Conservation (phyloP, 1,140 invertebrate genomes). For the Brachystomella parvula region DNA sequence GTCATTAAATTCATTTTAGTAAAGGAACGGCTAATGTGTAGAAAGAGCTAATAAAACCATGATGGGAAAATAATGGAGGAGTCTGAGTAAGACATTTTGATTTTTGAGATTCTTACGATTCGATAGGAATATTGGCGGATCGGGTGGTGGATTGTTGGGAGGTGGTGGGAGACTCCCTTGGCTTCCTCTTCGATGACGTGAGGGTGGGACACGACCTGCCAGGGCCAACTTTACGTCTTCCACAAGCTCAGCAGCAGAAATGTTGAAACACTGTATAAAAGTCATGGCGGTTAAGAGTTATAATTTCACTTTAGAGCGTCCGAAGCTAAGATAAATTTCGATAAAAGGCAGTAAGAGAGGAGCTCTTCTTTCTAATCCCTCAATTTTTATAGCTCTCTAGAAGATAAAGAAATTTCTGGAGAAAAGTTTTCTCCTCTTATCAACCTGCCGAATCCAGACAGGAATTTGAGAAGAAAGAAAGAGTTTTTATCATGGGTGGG, state of each 20-base stretch:
- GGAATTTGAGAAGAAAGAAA: conserved; percentile 9
- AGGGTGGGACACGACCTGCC: conserved; percentile 58
- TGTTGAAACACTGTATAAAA: conserved; percentile 61
- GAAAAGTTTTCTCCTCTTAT: neutral
- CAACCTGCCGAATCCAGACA: conserved; percentile 6
- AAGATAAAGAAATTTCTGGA: neutral
- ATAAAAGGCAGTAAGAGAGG: too few relatives aligned
- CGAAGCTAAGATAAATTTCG: too few relatives aligned
- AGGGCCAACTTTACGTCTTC: conserved; percentile 75
- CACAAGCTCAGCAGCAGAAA: conserved; percentile 75
- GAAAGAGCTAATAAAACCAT: too few relatives aligned
- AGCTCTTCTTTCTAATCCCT: too few relatives aligned
- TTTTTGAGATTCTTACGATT: neutral
- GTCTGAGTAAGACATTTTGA: neutral
- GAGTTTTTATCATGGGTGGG: too few relatives aligned
- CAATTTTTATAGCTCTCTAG: conserved; percentile 1
- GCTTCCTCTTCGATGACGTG: conserved; percentile 33
- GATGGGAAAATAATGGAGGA: too few relatives aligned
- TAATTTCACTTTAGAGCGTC: neutral
- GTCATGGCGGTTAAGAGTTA: neutral
- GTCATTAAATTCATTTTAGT: too few relatives aligned
- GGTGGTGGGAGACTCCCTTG: conserved; percentile 42
- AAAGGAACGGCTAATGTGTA: too few relatives aligned
- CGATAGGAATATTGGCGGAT: conserved; percentile 38
- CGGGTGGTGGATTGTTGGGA: conserved; percentile 40